Evolutionary conservation across 2,888 invertebrate species (phyloP).

Genomic region (Cheilosia vulpina): DNA sequence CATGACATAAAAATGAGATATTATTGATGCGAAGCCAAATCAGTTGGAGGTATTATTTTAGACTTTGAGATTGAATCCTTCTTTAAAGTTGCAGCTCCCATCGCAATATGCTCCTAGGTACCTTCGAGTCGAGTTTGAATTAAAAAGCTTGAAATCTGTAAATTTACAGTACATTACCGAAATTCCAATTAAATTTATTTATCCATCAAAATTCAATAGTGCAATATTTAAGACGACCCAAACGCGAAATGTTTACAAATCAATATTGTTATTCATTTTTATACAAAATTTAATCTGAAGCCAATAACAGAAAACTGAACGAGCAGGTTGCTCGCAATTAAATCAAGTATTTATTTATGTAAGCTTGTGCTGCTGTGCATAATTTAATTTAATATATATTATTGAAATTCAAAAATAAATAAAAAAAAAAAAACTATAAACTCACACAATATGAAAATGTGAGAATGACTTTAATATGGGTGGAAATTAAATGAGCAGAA

Average conservation of each 20-base stretch:
- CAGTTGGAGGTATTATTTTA: neutral
- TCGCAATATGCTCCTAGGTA: too few relatives aligned
- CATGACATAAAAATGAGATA: conserved; percentile 52
- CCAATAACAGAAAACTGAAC: neutral
- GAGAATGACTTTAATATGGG: neutral
- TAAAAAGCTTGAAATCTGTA: too few relatives aligned
- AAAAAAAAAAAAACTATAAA: neutral
- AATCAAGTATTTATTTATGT: neutral
- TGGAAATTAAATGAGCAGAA: too few relatives aligned
- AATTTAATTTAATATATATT: neutral
- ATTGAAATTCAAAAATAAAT: neutral
- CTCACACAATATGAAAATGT: neutral
- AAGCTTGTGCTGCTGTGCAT: neutral
- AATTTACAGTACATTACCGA: too few relatives aligned
- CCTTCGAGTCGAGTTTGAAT: too few relatives aligned
- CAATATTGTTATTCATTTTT: too few relatives aligned
- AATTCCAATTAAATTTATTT: too few relatives aligned
- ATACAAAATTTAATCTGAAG: too few relatives aligned
- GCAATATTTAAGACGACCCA: too few relatives aligned
- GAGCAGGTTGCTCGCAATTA: neutral
- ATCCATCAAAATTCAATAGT: too few relatives aligned
- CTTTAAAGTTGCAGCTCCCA: neutral
- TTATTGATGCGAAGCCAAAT: neutral
- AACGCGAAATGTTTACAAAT: too few relatives aligned
- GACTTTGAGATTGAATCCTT: neutral